Percentiles rank a stretch among this genome's conserved stretches.
These are phyloP conservation scores for Hirundichthys speculiger DNA, from an alignment of 2,113 vertebrate genomes.

Conservation along the genomic window DNA sequence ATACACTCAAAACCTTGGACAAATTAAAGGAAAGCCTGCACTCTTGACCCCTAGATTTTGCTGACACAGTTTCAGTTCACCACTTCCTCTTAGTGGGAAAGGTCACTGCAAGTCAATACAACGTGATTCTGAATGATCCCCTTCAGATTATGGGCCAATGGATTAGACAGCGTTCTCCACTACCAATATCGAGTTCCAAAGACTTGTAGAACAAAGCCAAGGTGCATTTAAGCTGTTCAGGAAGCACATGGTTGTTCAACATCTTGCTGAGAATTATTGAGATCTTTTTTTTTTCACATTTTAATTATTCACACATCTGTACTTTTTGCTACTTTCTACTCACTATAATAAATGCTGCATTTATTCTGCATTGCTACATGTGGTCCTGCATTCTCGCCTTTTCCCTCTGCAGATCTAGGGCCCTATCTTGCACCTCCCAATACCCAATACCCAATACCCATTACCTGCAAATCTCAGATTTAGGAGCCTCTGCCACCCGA, in stretches of 20 bases:
- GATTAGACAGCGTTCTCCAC: not conserved
- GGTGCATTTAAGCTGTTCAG: not conserved
- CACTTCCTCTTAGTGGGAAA: not conserved
- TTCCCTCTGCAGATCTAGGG: conserved; percentile 43
- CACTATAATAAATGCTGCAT: not conserved
- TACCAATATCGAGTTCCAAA: not conserved
- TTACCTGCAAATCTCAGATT: too few species aligned
- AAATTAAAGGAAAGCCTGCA: not conserved
- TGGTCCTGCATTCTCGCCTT: not conserved
- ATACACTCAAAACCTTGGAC: not conserved
- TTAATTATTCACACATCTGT: not conserved
- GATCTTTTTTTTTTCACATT: too few species aligned
- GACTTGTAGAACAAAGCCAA: not conserved
- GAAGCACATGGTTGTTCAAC: not conserved
- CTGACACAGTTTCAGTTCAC: not conserved
- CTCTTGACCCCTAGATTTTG: not conserved
- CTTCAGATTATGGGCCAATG: not conserved
- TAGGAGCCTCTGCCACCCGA: too few species aligned
- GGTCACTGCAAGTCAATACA: not conserved
- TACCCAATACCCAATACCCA: too few species aligned
- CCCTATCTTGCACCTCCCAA: too few species aligned
- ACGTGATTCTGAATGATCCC: not conserved
- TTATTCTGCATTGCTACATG: too few species aligned
- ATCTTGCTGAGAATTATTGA: too few species aligned
- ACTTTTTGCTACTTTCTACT: not conserved